phyloP scores from a whole-genome alignment of 2,113 vertebrate species.

The Guaruba guarouba region DNA sequence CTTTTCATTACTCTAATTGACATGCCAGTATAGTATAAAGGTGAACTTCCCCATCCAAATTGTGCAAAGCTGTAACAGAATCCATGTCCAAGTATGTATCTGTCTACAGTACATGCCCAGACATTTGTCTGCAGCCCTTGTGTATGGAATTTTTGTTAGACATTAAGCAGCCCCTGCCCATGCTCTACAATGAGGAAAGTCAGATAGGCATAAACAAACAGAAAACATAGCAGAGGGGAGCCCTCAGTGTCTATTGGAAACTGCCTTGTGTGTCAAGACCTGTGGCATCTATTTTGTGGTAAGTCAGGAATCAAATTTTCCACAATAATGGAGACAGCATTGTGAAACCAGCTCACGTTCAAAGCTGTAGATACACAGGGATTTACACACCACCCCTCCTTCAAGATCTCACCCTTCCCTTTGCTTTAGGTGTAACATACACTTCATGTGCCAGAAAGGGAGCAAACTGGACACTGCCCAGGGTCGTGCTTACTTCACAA shows the following conservation, averaged over 20 bases:
- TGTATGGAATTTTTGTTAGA: constrained; percentile 32
- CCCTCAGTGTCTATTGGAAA: constrained; percentile 36
- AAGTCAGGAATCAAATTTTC: neutral
- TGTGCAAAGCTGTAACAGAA: constrained; percentile 45
- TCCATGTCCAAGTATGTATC: constrained; percentile 17
- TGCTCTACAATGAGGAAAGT: constrained; percentile 24
- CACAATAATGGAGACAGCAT: neutral
- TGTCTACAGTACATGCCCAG: constrained; percentile 40
- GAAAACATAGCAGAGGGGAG: constrained; percentile 13
- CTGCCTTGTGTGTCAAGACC: neutral
- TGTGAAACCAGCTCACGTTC: neutral
- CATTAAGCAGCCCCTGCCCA: constrained; percentile 9
- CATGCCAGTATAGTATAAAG: neutral
- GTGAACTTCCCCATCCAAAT: constrained; percentile 10
- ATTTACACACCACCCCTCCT: neutral
- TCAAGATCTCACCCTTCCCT: neutral
- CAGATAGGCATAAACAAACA: constrained; percentile 39
- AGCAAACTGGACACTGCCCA: neutral
- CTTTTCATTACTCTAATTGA: neutral
- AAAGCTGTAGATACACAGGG: neutral
- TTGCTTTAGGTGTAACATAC: neutral
- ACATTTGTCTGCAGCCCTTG: constrained; percentile 38
- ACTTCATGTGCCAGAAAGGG: neutral
- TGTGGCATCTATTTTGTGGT: fast-evolving
- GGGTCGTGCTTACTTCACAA: neutral